A percentile compares a stretch with the other conserved stretches of the same genome.
phyloP scores from a whole-genome alignment of 2,888 invertebrate species.

The Drosophila siamana region DNA sequence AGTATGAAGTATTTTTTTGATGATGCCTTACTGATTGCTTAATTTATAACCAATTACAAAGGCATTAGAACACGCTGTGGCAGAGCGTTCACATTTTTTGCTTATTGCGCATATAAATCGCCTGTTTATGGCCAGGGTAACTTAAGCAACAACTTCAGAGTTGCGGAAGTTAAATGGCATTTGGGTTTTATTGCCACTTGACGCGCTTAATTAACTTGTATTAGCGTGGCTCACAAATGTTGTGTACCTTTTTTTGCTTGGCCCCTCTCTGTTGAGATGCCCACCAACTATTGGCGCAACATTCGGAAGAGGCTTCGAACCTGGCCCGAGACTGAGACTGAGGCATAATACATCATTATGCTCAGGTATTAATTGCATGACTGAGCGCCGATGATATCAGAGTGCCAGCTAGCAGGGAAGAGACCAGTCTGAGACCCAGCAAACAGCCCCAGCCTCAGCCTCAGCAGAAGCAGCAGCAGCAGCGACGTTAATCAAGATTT shows the following conservation, averaged over 20 bases:
- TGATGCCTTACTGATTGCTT: slow-evolving; percentile 68
- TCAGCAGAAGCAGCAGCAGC: no score
- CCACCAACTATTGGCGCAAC: background rate
- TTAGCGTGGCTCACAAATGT: slow-evolving; percentile 31
- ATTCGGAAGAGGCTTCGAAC: slow-evolving; percentile 19
- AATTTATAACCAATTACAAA: slow-evolving; percentile 79
- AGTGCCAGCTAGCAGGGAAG: slow-evolving; percentile 15
- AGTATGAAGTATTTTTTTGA: slow-evolving; percentile 19
- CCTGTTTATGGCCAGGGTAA: slow-evolving; percentile 58
- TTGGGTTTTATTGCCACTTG: slow-evolving; percentile 59
- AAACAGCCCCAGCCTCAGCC: slow-evolving; percentile 26
- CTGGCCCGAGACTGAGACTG: slow-evolving; percentile 3
- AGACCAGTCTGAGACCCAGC: background rate
- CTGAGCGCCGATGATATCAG: slow-evolving; percentile 69
- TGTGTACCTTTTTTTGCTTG: slow-evolving; percentile 1
- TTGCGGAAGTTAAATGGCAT: slow-evolving; percentile 72
- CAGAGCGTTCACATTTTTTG: slow-evolving; percentile 42
- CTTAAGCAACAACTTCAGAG: slow-evolving; percentile 30
- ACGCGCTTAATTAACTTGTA: slow-evolving; percentile 75
- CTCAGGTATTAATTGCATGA: slow-evolving; percentile 72
- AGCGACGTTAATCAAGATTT: slow-evolving; percentile 71
- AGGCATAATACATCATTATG: slow-evolving; percentile 68
- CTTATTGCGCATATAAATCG: slow-evolving; percentile 77
- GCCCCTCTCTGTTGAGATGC: no score
- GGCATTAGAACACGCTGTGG: slow-evolving; percentile 63